Percentiles rank a stretch among this genome's conserved stretches.
Conservation (phyloP, 2,797 vertebrate genomes). For the Miichthys miiuy region DNA sequence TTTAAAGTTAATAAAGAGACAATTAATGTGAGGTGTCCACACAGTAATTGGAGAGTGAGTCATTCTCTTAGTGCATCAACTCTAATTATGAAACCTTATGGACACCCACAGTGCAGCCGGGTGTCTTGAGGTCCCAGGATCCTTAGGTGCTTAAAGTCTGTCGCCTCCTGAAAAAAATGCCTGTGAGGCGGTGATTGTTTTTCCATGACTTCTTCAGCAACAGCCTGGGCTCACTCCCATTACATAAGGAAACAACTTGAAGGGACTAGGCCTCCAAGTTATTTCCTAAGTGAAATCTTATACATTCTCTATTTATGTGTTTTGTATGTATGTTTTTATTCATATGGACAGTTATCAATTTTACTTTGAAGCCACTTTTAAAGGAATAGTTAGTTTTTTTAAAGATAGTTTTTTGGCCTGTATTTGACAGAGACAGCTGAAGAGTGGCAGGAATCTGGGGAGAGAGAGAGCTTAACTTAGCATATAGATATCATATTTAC, state of each 20-base stretch:
- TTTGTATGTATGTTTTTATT: slow-evolving; percentile 9
- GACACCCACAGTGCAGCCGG: slow-evolving; percentile 46
- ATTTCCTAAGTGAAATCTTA: slow-evolving; percentile 28
- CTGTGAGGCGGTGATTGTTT: slow-evolving; percentile 51
- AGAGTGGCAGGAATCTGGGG: no score
- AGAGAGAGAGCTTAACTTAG: background rate
- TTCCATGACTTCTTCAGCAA: slow-evolving; percentile 53
- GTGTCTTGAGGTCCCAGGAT: slow-evolving; percentile 45
- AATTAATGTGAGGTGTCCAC: slow-evolving; percentile 51
- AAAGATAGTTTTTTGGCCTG: no score
- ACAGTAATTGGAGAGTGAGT: slow-evolving; percentile 52
- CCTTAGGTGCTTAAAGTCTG: slow-evolving; percentile 48
- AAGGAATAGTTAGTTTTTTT: background rate
- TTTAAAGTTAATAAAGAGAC: slow-evolving; percentile 63
- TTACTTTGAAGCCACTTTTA: background rate
- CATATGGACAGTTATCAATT: background rate
- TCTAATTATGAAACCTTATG: slow-evolving; percentile 62
- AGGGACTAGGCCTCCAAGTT: background rate
- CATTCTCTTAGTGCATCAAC: slow-evolving; percentile 47
- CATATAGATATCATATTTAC: background rate
- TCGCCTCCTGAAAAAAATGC: slow-evolving; percentile 37
- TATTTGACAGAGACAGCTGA: no score
- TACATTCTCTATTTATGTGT: slow-evolving; percentile 9
- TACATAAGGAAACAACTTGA: slow-evolving; percentile 37
- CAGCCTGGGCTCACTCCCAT: slow-evolving; percentile 28